A percentile compares a stretch with the other conserved stretches of the same genome.
Evolutionary conservation across 2,797 vertebrate genomes (phyloP).

Genomic region (Trachops cirrhosus): DNA sequence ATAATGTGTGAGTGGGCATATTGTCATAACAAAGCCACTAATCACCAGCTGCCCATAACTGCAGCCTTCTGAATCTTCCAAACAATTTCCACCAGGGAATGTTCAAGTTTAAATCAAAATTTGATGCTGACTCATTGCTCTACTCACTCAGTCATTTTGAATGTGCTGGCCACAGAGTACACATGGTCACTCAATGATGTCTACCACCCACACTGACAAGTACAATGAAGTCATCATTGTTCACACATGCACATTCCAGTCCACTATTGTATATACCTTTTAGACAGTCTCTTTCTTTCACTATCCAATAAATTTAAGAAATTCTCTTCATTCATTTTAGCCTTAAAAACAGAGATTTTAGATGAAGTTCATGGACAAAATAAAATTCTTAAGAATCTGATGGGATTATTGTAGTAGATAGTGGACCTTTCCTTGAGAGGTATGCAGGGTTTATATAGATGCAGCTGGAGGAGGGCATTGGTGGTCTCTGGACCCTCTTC

Average conservation of each 20-base stretch:
- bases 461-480: not conserved
- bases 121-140: not conserved
- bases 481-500: not conserved
- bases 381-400: not conserved
- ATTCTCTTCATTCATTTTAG: not conserved
- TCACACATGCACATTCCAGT: not conserved
- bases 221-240: not conserved
- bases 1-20: not conserved
- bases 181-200: not conserved
- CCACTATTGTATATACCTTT: not conserved
- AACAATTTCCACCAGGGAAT: not conserved
- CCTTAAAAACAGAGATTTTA: not conserved
- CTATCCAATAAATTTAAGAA: not conserved
- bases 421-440: not conserved
- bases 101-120: not conserved
- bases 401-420: not conserved
- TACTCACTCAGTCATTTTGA: not conserved
- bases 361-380: not conserved
- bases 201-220: not conserved
- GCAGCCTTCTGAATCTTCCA: not conserved
- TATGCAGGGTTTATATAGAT: not conserved
- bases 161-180: not conserved
- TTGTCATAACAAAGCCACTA: not conserved
- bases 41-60: not conserved
- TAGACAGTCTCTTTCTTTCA: not conserved